A percentile compares a stretch with the other conserved stretches of the same genome.
These are phyloP conservation scores for Hecatera dysodea DNA, from an alignment of 2,888 invertebrate species.

Conservation along the genomic window DNA sequence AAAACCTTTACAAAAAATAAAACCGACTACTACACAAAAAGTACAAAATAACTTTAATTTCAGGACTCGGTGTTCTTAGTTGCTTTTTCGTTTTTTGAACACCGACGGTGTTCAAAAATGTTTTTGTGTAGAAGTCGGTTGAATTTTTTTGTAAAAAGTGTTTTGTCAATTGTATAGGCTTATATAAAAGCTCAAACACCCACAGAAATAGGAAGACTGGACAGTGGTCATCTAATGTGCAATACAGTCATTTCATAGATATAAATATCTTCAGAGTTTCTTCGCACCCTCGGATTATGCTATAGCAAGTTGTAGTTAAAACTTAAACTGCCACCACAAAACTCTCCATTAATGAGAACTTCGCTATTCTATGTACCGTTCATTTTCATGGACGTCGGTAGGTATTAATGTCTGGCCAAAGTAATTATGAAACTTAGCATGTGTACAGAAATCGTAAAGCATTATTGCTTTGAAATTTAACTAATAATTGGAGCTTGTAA, in stretches of 20 bases:
- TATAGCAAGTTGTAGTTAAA: constrained; percentile 44
- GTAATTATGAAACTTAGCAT: constrained; percentile 62
- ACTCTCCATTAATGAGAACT: constrained; percentile 33
- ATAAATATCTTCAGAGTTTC: constrained; percentile 5
- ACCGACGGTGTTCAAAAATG: too few relatives aligned
- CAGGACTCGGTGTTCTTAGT: too few relatives aligned
- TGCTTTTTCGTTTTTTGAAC: too few relatives aligned
- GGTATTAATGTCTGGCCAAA: constrained; percentile 36
- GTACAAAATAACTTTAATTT: too few relatives aligned
- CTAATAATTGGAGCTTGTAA: constrained; percentile 64
- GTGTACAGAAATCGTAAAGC: constrained; percentile 46
- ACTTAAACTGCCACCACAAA: constrained; percentile 34
- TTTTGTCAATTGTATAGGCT: too few relatives aligned
- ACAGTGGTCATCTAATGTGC: neutral
- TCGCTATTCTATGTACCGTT: constrained; percentile 30
- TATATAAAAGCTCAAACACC: neutral
- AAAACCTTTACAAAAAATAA: too few relatives aligned
- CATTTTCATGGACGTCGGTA: constrained; percentile 34
- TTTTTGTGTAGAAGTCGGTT: too few relatives aligned
- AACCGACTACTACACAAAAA: too few relatives aligned
- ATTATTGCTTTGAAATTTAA: constrained; percentile 66
- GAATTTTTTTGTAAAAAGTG: too few relatives aligned
- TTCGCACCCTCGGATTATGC: constrained; percentile 6
- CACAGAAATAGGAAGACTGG: neutral
- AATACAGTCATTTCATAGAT: neutral